Base-by-base conservation (phyloP, 1,140 invertebrate species). In the Bathynomus jamesi region DNA sequence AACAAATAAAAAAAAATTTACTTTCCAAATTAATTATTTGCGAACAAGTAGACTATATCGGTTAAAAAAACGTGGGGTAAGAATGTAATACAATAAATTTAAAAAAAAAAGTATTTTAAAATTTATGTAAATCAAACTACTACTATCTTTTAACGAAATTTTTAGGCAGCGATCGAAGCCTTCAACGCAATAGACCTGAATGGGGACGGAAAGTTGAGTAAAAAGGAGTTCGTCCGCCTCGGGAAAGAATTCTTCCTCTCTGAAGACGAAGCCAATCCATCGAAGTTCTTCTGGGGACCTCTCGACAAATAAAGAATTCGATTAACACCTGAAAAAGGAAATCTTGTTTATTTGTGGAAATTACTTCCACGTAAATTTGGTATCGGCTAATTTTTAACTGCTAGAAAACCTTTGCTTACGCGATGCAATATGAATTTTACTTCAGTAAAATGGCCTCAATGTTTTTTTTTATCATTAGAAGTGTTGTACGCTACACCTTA, bases 261-360 rank as follows among this genome's bases (percentile, higher is more conserved):
- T 1, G 89, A 92, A 82, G 89, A 93, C 81, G 86, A 90, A 76
- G 85, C 82, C 2, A 86, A 84, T 77, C 88, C 91, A 46, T 91
- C 90, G 78, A 91, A 90, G 83, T 88, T 91, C 84, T 92, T 93
- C 78, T 93, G 90, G 90, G 91, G 91, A 40, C 91, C 91, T 8
- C 81, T 93, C 8, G 67, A 61, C 21, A 53, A 53, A 53, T 53
- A 5, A 40, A n/a, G n/a, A n/a, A n/a, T n/a, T n/a, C n/a, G n/a
- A n/a, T n/a, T n/a, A n/a, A n/a, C n/a, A n/a, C n/a, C n/a, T n/a
- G n/a, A n/a, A n/a, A n/a, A n/a, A n/a, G n/a, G n/a, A n/a, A n/a
- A n/a, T n/a, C n/a, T n/a, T n/a, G n/a, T n/a, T n/a, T n/a, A n/a
- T n/a, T n/a, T n/a, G n/a, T n/a, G n/a, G n/a, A n/a, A n/a, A n/a